A percentile compares a stretch with the other conserved stretches of the same genome.
Evolutionary conservation across 2,888 invertebrate genomes (phyloP).

Genomic region (Nephrotoma guestfalica): DNA sequence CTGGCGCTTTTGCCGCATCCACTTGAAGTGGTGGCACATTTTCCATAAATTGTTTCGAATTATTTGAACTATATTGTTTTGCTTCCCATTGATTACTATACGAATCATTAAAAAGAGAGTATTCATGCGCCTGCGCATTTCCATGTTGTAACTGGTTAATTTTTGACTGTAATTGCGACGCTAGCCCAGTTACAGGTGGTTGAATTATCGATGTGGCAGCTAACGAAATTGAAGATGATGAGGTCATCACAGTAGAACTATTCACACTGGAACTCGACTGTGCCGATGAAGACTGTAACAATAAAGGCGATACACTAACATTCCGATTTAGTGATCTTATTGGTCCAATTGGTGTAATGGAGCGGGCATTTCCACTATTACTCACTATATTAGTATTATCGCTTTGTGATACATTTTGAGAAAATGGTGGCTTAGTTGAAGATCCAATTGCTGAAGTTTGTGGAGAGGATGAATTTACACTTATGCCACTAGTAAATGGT

Average conservation of each 20-base stretch:
- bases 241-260: conserved; percentile 6
- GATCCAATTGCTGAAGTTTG: conserved; percentile 17
- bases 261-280: not conserved
- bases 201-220: conserved; percentile 15
- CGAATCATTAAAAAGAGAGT: conserved; percentile 74
- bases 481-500: conserved; percentile 11
- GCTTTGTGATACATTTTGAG: not conserved
- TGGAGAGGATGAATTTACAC: not conserved
- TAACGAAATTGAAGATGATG: conserved; percentile 17
- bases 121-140: conserved; percentile 44
- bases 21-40: conserved; percentile 19
- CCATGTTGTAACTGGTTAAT: conserved; percentile 19
- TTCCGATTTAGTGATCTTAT: conserved; percentile 17
- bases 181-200: conserved; percentile 15
- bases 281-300: not conserved
- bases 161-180: conserved; percentile 22
- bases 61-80: conserved; percentile 31
- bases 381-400: conserved; percentile 6
- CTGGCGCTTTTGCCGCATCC: conserved; percentile 82
- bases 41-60: conserved; percentile 23
- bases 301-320: conserved; percentile 15
- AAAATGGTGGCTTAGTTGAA: conserved; percentile 13
- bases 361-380: conserved; percentile 15
- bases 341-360: conserved; percentile 30
- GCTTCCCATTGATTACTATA: conserved; percentile 36